phyloP scores from a whole-genome alignment of 2,888 invertebrate species.

The Leucoma salicis region DNA sequence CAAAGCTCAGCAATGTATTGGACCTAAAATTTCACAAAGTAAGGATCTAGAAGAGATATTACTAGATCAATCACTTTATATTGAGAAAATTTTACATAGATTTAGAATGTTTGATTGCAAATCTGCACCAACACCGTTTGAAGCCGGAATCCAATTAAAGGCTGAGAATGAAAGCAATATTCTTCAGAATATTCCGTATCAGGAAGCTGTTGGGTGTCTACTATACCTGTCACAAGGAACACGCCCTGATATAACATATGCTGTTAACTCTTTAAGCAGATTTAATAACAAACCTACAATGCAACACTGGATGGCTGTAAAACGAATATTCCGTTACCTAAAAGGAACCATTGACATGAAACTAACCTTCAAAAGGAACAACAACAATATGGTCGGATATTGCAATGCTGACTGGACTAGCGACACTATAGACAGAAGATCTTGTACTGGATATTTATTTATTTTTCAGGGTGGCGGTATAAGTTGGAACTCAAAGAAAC shows the following conservation, averaged over 20 bases:
- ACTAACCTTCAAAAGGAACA: not conserved
- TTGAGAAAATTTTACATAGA: constrained; percentile 1
- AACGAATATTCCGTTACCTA: constrained; percentile 1
- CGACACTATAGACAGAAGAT: not conserved
- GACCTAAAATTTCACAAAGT: not conserved
- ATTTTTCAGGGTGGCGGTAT: not conserved
- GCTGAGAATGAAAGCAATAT: not conserved
- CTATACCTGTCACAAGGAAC: constrained; percentile 14
- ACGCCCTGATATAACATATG: constrained; percentile 13
- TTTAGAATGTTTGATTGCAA: constrained; percentile 3
- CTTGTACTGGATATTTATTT: not conserved
- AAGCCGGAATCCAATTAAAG: not conserved
- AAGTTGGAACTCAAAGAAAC: not conserved
- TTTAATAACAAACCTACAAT: constrained; percentile 1
- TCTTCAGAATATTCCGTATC: not conserved
- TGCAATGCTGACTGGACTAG: constrained; percentile 4
- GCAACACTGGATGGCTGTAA: constrained; percentile 2
- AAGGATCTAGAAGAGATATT: not conserved
- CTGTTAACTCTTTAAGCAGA: constrained; percentile 11
- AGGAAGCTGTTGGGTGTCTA: not conserved
- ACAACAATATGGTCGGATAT: not conserved
- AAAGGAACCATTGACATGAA: not conserved
- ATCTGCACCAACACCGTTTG: not conserved
- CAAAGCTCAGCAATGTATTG: not conserved
- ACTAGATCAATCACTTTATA: constrained; percentile 6